These are phyloP conservation scores for Orius insidiosus DNA, from an alignment of 1,140 invertebrate genomes.

Conservation along the genomic window DNA sequence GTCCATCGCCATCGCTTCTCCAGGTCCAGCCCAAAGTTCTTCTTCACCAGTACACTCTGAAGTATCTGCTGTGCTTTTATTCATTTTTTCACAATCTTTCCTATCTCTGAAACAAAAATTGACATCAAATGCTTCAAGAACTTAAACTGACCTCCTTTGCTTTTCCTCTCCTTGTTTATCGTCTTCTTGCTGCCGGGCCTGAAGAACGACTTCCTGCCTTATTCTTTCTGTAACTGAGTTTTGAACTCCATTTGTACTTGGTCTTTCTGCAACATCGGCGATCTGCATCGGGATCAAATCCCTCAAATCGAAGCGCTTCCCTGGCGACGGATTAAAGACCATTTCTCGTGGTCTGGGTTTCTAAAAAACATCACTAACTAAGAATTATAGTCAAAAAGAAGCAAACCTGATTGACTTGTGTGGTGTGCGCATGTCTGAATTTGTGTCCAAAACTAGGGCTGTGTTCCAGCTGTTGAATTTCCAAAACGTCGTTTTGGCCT, in stretches of 20 bases:
- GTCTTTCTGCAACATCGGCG: background rate
- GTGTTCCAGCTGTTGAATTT: constrained; percentile 25
- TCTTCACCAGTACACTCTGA: constrained; percentile 12
- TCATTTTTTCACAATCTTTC: constrained; percentile 18
- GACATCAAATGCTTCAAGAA: too few relatives aligned
- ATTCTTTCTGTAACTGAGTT: background rate
- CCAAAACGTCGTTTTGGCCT: constrained; percentile 10
- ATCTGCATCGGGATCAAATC: background rate
- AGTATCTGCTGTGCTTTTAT: background rate
- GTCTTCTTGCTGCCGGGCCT: background rate
- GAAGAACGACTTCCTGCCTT: background rate
- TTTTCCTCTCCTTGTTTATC: constrained; percentile 13
- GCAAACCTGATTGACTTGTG: background rate
- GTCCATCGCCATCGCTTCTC: constrained; percentile 48
- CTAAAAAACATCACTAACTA: background rate
- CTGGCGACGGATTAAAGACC: background rate
- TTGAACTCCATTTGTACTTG: too few relatives aligned
- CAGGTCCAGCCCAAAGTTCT: constrained; percentile 32
- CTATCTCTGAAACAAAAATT: constrained; percentile 15
- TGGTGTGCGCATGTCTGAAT: constrained; percentile 3
- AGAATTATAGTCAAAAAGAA: background rate
- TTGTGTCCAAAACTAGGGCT: constrained; percentile 18
- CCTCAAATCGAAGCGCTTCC: background rate
- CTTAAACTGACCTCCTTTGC: constrained; percentile 9
- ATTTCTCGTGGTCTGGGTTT: background rate